phyloP scores from a whole-genome alignment of 2,888 invertebrate genomes.

The Metallyticus violacea region DNA sequence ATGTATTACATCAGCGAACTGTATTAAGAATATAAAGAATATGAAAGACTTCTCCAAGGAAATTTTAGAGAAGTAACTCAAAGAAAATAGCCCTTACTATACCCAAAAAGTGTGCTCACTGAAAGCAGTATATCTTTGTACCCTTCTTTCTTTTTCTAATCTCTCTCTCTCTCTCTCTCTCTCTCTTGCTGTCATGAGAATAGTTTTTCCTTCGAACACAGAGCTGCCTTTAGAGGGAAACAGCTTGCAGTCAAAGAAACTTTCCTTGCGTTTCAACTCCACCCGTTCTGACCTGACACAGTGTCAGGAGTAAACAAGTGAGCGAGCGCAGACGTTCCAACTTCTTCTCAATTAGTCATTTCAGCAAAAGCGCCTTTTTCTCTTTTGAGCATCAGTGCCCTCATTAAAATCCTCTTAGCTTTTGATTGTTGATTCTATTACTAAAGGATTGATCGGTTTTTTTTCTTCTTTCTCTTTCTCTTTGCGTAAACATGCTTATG shows the following conservation, averaged over 20 bases:
- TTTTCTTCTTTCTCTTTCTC: neutral
- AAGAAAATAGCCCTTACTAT: no score
- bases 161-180: no score
- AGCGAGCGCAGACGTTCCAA: neutral
- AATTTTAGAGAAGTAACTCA: no score
- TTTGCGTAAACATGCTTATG: no score
- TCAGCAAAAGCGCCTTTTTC: neutral
- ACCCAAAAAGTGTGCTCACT: neutral
- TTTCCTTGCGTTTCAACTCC: neutral
- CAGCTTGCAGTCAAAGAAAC: neutral
- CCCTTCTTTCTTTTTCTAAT: no score
- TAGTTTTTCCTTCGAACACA: neutral
- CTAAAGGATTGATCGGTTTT: neutral
- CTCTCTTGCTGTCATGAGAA: neutral
- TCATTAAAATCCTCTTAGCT: neutral
- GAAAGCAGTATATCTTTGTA: neutral
- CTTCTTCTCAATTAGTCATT: neutral
- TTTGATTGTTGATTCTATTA: neutral
- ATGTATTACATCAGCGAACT: no score
- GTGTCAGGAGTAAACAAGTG: neutral
- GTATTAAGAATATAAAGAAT: no score
- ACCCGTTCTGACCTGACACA: neutral
- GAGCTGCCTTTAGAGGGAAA: neutral
- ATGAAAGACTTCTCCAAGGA: no score
- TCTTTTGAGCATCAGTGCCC: neutral